Conservation (phyloP, 2,113 vertebrate species). For the Hydrolagus affinis region DNA sequence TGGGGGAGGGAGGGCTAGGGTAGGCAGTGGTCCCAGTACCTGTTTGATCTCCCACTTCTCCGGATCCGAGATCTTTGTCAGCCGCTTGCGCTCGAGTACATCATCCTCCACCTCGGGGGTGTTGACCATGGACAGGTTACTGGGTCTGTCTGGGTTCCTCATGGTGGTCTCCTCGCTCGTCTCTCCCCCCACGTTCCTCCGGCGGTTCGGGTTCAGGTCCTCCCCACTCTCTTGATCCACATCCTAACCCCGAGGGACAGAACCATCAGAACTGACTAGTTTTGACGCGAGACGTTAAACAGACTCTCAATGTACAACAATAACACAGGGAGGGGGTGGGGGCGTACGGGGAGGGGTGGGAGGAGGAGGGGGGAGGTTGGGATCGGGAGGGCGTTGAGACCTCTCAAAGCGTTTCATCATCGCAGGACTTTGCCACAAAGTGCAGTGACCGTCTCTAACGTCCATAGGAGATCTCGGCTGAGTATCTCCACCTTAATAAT, state of each 20-base stretch:
- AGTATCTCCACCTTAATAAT: too few relatives aligned
- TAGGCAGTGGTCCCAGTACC: slow-evolving; percentile 47
- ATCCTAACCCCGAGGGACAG: slow-evolving; percentile 57
- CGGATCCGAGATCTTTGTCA: slow-evolving; percentile 91
- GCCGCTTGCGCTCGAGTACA: slow-evolving; percentile 84
- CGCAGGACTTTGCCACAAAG: too few relatives aligned
- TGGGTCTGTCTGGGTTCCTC: slow-evolving; percentile 89
- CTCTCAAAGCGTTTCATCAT: too few relatives aligned
- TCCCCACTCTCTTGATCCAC: slow-evolving; percentile 95
- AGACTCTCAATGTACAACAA: too few relatives aligned
- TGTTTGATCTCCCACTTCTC: slow-evolving; percentile 99
- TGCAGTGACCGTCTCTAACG: too few relatives aligned
- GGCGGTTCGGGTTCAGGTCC: slow-evolving; percentile 87
- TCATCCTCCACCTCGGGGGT: slow-evolving; percentile 89
- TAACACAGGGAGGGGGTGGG: too few relatives aligned
- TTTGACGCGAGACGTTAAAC: not conserved
- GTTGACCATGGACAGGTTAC: slow-evolving; percentile 79
- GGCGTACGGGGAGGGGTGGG: too few relatives aligned
- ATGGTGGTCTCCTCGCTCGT: slow-evolving; percentile 73
- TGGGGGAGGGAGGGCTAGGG: not conserved
- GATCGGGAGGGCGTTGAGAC: too few relatives aligned
- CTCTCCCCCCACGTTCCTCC: slow-evolving; percentile 77
- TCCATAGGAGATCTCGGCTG: too few relatives aligned
- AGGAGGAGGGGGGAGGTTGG: too few relatives aligned
- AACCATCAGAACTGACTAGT: not conserved